Evolutionary conservation across 2,888 invertebrate genomes (phyloP).

Genomic region (Branchipolynoe longqiensis): DNA sequence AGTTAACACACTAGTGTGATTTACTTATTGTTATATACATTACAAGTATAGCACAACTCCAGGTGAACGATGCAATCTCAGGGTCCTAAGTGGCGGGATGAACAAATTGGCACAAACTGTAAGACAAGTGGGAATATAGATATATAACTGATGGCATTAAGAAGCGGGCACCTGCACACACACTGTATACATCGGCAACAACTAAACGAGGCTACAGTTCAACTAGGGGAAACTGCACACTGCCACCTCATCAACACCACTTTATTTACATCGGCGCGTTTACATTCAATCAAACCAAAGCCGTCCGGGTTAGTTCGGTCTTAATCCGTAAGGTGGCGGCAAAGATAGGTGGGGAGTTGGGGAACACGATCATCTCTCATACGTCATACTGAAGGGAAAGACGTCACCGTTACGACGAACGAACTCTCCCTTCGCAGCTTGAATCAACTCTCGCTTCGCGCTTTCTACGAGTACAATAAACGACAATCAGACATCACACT

Average conservation of each 20-base stretch:
- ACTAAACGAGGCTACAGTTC: background rate
- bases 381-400: slow-evolving; percentile 34
- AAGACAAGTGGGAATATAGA: background rate
- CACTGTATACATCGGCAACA: background rate
- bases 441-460: background rate
- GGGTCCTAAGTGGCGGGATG: too few relatives aligned
- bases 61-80: too few relatives aligned
- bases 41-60: too few relatives aligned
- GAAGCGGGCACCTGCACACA: slow-evolving; percentile 35
- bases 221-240: background rate
- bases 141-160: slow-evolving; percentile 28
- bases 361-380: slow-evolving; percentile 28
- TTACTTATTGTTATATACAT: too few relatives aligned
- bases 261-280: too few relatives aligned
- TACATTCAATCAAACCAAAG: background rate
- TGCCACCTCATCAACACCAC: too few relatives aligned
- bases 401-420: slow-evolving; percentile 9
- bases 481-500: slow-evolving; percentile 41
- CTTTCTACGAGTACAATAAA: background rate
- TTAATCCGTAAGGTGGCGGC: slow-evolving; percentile 9
- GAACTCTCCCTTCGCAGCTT: slow-evolving; percentile 13
- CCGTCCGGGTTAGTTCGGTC: too few relatives aligned
- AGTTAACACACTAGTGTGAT: too few relatives aligned
- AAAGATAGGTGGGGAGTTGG: slow-evolving; percentile 1
- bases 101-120: too few relatives aligned